Base-by-base conservation (phyloP, 2,888 invertebrate genomes). In the Yponomeuta cagnagella region DNA sequence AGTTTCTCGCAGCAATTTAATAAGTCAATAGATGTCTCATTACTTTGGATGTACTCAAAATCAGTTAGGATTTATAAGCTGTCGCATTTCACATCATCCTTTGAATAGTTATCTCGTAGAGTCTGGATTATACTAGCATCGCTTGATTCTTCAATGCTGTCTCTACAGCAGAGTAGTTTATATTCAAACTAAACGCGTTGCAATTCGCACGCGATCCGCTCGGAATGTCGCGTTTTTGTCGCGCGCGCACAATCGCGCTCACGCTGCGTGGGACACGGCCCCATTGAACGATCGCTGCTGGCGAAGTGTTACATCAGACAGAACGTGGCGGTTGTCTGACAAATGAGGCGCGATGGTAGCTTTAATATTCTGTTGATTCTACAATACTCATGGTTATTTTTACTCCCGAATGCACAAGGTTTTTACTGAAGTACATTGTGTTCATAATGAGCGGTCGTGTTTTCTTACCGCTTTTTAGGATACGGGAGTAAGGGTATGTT, bases 151-250 rank as follows among this genome's bases (percentile, higher is more conserved):
- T 30, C 6, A 30, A 2, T 23, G 64, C 64, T 64, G 64, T 31
- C 64, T 30, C n/a, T 64, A 30, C 64, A 3, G 23, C 37, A 37
- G 37, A 33, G 68, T 48, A 68, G 12, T 68, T 69, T 69, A 37
- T 69, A 69, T 69, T 69, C 69, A 69, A 63, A 15, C 33, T 69
- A 63, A 30, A 69, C 48, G 63, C 33, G 15, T 48, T 70, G 64
- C 30, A 43, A 33, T 43, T 65, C 75, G 82, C 87, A 86, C 85
- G 85, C 87, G 83, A 85, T 85, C 77, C 73, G 73, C 76, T 75
- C 74, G 85, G 87, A 88, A 89, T 87, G 87, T 78, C 74, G 80
- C 75, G 52, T 86, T 88, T 87, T 88, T 86, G 81, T 82, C 79
- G 76, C 74, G 71, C 33, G 48, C 37, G 68, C 73, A 72, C 74